Evolutionary conservation across 1,140 invertebrate genomes (phyloP).

Genomic region (Atta cephalotes): DNA sequence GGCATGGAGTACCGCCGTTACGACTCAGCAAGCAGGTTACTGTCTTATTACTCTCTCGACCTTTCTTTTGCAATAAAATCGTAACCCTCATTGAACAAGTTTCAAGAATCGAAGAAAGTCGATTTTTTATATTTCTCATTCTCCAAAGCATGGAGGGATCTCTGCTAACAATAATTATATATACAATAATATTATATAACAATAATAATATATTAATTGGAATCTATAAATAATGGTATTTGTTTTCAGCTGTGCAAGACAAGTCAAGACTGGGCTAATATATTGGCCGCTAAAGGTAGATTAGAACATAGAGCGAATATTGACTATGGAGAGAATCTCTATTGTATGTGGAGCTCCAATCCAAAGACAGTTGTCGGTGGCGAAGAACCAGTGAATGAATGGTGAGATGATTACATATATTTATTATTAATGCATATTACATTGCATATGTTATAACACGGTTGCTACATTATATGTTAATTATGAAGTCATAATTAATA

Average conservation of each 20-base stretch:
- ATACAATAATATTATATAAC: no score
- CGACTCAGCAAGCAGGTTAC: slow-evolving; percentile 90
- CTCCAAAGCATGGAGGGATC: neutral
- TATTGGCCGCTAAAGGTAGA: slow-evolving; percentile 89
- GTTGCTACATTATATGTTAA: neutral
- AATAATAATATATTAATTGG: no score
- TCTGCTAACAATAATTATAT: neutral
- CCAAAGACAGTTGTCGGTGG: slow-evolving; percentile 90
- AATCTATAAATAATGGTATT: slow-evolving; percentile 8
- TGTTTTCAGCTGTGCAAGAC: slow-evolving; percentile 88
- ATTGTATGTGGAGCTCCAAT: slow-evolving; percentile 91
- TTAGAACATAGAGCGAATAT: slow-evolving; percentile 92
- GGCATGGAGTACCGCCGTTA: slow-evolving; percentile 90
- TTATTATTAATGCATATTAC: neutral
- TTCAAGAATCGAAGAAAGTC: slow-evolving; percentile 25
- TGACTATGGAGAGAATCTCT: slow-evolving; percentile 94
- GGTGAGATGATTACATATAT: slow-evolving; percentile 84
- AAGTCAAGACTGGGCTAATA: slow-evolving; percentile 94
- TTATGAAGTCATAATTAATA: neutral
- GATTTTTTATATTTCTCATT: slow-evolving; percentile 7
- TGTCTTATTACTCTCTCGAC: slow-evolving; percentile 24
- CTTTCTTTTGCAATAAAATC: slow-evolving; percentile 32
- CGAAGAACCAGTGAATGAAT: slow-evolving; percentile 91
- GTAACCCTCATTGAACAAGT: neutral
- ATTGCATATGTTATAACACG: neutral